Conservation (phyloP, 2,113 vertebrate species). For the Helogale parvula region DNA sequence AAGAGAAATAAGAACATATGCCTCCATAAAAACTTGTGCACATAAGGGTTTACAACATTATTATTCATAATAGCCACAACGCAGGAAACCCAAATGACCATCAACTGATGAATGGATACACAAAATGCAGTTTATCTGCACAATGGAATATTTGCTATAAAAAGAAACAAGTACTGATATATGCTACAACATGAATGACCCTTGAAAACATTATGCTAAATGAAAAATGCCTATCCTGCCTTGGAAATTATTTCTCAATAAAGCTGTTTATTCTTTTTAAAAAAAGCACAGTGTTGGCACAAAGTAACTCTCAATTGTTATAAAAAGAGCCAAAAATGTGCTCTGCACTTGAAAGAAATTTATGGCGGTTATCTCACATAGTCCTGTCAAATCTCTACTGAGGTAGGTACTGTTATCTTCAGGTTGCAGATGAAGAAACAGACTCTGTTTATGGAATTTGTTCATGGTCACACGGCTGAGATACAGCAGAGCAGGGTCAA, state of each 20-base stretch:
- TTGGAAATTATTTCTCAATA: constrained; percentile 38
- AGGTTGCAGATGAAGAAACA: constrained; percentile 25
- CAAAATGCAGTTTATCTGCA: background rate
- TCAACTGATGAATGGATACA: background rate
- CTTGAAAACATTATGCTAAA: constrained; percentile 31
- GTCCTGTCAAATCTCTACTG: background rate
- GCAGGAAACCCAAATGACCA: constrained; percentile 12
- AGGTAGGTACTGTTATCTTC: background rate
- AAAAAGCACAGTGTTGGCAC: background rate
- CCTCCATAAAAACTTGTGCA: background rate
- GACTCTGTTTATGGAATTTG: background rate
- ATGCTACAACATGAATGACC: background rate
- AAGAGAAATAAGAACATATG: background rate
- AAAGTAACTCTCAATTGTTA: background rate
- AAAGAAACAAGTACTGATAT: constrained; percentile 14
- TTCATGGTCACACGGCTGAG: background rate
- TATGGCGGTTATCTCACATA: background rate
- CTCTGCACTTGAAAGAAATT: background rate
- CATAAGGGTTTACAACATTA: constrained; percentile 5
- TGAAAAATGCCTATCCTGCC: constrained; percentile 9
- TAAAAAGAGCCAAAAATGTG: background rate
- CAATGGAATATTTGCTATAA: background rate
- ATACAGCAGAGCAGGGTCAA: background rate
- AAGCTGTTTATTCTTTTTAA: background rate
- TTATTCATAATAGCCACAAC: constrained; percentile 42